phyloP scores from a whole-genome alignment of 2,797 vertebrate genomes.

The Sebastolobus alascanus region DNA sequence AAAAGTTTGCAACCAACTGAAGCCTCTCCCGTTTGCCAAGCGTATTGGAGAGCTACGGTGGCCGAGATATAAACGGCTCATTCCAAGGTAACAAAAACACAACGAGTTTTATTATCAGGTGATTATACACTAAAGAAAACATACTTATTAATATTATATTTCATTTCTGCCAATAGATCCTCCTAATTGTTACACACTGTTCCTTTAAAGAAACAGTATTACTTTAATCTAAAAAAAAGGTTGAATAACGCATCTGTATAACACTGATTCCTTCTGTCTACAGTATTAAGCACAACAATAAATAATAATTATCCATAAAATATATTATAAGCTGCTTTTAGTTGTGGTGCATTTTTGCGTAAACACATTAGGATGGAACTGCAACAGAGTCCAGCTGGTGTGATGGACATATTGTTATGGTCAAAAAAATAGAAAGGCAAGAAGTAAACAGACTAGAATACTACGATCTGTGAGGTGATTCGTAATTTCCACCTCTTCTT shows the following conservation, averaged over 20 bases:
- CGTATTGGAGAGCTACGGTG: no score
- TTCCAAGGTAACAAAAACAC: no score
- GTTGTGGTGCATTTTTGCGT: background rate
- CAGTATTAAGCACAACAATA: background rate
- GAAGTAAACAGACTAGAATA: background rate
- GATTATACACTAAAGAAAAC: no score
- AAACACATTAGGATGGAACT: background rate
- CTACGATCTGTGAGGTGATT: constrained; percentile 9
- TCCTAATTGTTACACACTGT: no score
- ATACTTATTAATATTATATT: no score
- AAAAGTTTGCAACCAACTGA: no score
- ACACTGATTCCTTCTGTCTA: background rate
- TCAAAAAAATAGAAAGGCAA: background rate
- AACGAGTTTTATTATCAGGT: no score
- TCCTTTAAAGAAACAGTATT: no score
- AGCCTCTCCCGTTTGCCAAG: no score
- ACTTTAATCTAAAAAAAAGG: background rate
- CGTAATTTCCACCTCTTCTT: constrained; percentile 23
- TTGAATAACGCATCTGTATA: background rate
- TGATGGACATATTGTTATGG: background rate
- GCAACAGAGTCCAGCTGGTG: background rate
- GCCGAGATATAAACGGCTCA: no score
- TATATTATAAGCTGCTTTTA: background rate
- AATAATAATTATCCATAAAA: background rate
- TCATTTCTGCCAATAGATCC: no score